phyloP scores from a whole-genome alignment of 1,140 invertebrate genomes.

The Mycetomoellerius zeteki region DNA sequence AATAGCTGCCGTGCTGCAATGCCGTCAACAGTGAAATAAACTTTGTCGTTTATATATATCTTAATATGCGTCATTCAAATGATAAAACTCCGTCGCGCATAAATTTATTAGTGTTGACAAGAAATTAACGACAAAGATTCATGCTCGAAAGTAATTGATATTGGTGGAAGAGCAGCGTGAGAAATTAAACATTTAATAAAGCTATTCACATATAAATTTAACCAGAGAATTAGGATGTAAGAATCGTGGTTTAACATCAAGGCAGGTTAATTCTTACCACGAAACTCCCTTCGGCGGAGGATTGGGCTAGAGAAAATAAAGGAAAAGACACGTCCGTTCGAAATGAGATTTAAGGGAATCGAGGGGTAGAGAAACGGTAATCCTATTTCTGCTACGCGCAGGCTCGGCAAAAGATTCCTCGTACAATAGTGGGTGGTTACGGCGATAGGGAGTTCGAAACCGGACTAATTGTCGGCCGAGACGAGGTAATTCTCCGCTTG shows the following conservation, averaged over 20 bases:
- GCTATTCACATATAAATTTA: conserved; percentile 29
- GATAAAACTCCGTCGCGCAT: conserved; percentile 33
- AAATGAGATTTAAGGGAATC: conserved; percentile 68
- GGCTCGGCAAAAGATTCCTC: conserved; percentile 57
- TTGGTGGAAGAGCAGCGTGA: background rate
- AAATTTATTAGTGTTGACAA: conserved; percentile 32
- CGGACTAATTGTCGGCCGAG: conserved; percentile 63
- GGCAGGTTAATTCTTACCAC: conserved; percentile 3
- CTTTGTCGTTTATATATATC: conserved; percentile 30
- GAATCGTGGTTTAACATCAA: conserved; percentile 21
- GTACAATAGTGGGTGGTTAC: conserved; percentile 29
- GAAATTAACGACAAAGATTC: conserved; percentile 29
- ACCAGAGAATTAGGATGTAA: conserved; percentile 12
- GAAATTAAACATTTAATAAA: conserved; percentile 19
- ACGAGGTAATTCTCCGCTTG: conserved; percentile 60
- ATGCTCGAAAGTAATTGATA: conserved; percentile 36
- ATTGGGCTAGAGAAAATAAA: conserved; percentile 50
- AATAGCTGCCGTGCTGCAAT: conserved; percentile 37
- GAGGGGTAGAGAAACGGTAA: conserved; percentile 1
- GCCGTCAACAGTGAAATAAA: conserved; percentile 48
- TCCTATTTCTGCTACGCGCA: conserved; percentile 51
- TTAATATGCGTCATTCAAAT: conserved; percentile 31
- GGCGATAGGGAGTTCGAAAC: conserved; percentile 35
- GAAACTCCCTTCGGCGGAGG: conserved; percentile 31
- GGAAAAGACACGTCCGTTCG: conserved; percentile 45